Base-by-base conservation (phyloP, 2,888 invertebrate species). In the Apoda limacodes region DNA sequence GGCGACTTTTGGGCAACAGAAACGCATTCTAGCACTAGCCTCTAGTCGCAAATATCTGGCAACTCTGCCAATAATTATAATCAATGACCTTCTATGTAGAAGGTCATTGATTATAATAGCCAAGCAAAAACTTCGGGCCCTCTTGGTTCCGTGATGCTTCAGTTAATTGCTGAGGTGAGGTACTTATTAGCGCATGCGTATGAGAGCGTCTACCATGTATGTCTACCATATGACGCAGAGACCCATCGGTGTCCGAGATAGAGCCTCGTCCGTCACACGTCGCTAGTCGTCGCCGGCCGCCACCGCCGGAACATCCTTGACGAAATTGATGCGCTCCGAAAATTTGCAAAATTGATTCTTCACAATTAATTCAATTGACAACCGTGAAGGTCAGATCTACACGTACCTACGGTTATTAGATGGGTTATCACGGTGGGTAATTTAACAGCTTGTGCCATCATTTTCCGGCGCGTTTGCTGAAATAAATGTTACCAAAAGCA, bases 401-500 rank as follows among this genome's bases (percentile, higher is more conserved):
- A n/a, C n/a, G n/a, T n/a, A n/a, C n/a, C n/a, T n/a, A 29, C 22
- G 17, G 35, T 31, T 31, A 27, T 25, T n/a, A n/a, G n/a, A n/a
- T n/a, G n/a, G n/a, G n/a, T n/a, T 19, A 6, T 5, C 5, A 10
- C 11, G 22, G 13, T 28, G 12, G 5, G 7, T n/a, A 21, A n/a
- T 17, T 19, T n/a, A 21, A 22, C 34, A 40, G 52, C 46, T 46
- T 48, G 50, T 45, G 55, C 41, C 50, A 54, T 60, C 52, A 45
- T 69, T 69, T 65, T 63, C 60, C 61, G 53, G 55, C 45, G 43
- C 55, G 55, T 48, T 43, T 47, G 39, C 37, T 44, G 44, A 55
- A 54, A 60, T 71, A 72, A 71, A 65, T 58, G 55, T 60, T 53
- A 55, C 55, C 58, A 58, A 68, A 70, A 68, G 55, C 59, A 59